A percentile compares a stretch with the other conserved stretches of the same genome.
Conservation (phyloP, 1,140 invertebrate genomes). For the Alviniconcha marisindica region DNA sequence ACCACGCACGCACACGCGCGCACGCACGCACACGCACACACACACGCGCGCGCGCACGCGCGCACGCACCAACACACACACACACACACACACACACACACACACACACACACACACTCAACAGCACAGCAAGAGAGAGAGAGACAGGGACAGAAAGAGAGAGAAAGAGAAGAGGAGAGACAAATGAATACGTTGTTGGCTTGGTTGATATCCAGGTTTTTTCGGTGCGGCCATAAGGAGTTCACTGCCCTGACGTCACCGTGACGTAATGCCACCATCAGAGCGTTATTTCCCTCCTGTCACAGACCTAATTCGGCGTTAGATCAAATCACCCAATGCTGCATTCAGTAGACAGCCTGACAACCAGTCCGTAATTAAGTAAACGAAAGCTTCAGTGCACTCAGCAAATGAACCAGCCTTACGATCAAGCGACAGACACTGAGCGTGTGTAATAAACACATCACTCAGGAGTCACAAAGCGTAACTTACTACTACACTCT, state of each 20-base stretch:
- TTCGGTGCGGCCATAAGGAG: conserved; percentile 54
- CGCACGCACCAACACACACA: background rate
- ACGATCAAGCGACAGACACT: no score
- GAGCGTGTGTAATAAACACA: no score
- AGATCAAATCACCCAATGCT: no score
- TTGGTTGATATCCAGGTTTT: conserved; percentile 55
- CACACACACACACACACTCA: background rate
- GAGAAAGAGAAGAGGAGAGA: no score
- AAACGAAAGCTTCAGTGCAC: no score
- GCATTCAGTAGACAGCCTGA: no score
- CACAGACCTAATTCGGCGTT: no score
- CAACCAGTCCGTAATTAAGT: no score
- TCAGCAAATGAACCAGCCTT: no score
- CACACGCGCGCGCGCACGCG: background rate
- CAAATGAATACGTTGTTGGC: conserved; percentile 38
- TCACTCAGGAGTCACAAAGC: no score
- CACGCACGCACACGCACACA: background rate
- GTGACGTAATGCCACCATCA: conserved; percentile 54
- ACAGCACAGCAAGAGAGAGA: background rate
- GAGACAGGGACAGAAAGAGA: background rate
- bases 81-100: background rate
- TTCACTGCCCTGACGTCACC: conserved; percentile 57
- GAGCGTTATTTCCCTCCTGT: conserved; percentile 57
- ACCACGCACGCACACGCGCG: background rate
- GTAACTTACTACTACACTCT: no score